A percentile compares a stretch with the other conserved stretches of the same genome.
These are phyloP conservation scores for Percopsis transmontana DNA, from an alignment of 2,113 vertebrate species.

Conservation along the genomic window DNA sequence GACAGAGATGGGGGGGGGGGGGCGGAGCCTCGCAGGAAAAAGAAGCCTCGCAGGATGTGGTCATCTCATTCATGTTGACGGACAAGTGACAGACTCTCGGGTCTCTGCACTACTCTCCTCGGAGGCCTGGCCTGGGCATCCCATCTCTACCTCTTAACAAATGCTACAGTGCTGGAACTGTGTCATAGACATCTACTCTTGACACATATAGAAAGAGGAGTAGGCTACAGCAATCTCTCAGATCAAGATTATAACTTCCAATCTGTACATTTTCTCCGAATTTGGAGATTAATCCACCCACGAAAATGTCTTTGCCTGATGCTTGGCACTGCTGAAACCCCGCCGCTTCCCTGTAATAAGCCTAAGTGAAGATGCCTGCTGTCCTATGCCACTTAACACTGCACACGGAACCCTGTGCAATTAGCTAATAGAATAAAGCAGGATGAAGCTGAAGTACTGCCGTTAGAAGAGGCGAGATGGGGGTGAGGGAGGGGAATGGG, in stretches of 20 bases:
- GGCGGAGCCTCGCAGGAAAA: constrained; percentile 26
- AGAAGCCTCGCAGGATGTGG: constrained; percentile 52
- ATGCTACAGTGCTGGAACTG: constrained; percentile 10
- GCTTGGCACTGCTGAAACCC: constrained; percentile 30
- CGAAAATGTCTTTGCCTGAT: constrained; percentile 26
- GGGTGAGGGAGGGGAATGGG: constrained; percentile 1
- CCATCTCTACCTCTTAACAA: constrained; percentile 21
- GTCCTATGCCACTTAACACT: constrained; percentile 35
- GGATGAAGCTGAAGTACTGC: constrained; percentile 30
- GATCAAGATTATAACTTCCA: constrained; percentile 30
- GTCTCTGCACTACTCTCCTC: constrained; percentile 19
- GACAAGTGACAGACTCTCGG: constrained; percentile 48
- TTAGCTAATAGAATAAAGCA: constrained; percentile 46
- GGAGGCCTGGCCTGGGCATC: constrained; percentile 23
- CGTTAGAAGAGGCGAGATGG: constrained; percentile 18
- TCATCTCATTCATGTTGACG: constrained; percentile 49
- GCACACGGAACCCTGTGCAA: constrained; percentile 39
- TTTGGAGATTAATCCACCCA: constrained; percentile 47
- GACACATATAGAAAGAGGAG: constrained; percentile 24
- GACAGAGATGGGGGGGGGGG: constrained; percentile 39
- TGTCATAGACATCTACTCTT: constrained; percentile 31
- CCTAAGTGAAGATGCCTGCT: constrained; percentile 1
- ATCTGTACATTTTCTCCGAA: constrained; percentile 33
- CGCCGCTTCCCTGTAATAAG: constrained; percentile 31
- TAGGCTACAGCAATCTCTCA: constrained; percentile 19